Evolutionary conservation across 1,140 invertebrate species (phyloP), one percentile per base, ranked within the genome.

Genomic region (Neuroterus valhalla): DNA sequence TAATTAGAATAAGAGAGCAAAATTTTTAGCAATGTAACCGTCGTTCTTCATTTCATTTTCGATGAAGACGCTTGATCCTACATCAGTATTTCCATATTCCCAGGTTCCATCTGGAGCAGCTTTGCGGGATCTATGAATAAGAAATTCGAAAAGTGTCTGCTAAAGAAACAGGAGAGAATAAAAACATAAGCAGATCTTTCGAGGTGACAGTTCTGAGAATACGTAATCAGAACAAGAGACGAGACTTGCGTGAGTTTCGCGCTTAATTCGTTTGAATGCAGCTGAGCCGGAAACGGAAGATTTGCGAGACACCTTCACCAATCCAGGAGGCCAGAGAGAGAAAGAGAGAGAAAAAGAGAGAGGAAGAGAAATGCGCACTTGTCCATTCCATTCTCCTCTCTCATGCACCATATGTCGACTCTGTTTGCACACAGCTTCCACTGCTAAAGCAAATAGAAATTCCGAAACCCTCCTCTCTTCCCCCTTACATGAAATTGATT

Each of bases 201-300:
- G 23, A 31, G 19, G 52, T 62, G 52, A 62, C 52, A 62, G 52
- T 62, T 23, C 52, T 31, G 52, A 62, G 52, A 62, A 62, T 62
- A 21, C 52, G 52, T 62, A 62, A 62, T 62, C 52, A 62, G 52
- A 62, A 62, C 23, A 62, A 62, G 52, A 62, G 52, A 62, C 52
- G 46, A n/a, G 46, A 48, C 46, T 15, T n/a, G 52, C 52, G 26
- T 48, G n/a, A 73, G 67, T 55, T 67, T 68, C 52, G 72, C 52
- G 43, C 50, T 73, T 73, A 73, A 73, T 73, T 73, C 72, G 62
- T 62, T 15, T 23, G 19, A 62, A 44, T 68, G 66, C 48, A 31
- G 72, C 68, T 73, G 72, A 73, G 72, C 66, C 72, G 72, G 72
- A 73, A 73, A 44, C 19, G 48, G 66, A 67, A 73, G 72, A 73